Evolutionary conservation across 1,140 invertebrate species (phyloP).

Genomic region (Drosophila takahashii): DNA sequence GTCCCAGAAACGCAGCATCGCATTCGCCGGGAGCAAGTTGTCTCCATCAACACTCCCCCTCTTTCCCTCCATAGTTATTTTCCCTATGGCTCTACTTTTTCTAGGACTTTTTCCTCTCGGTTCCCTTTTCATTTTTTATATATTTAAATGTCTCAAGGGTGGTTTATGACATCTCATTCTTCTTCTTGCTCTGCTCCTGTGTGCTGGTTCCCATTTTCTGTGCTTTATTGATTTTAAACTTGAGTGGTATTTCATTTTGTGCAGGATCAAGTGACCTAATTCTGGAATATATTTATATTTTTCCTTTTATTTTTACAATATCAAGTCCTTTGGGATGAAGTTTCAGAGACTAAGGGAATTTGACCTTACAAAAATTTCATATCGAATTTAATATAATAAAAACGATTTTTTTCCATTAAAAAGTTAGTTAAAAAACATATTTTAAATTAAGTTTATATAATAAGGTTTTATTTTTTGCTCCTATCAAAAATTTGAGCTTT

Average conservation of each 20-base stretch:
- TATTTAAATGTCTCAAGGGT: slow-evolving; percentile 33
- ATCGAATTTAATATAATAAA: too few relatives aligned
- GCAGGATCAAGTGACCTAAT: slow-evolving; percentile 23
- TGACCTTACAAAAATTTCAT: too few relatives aligned
- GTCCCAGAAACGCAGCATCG: slow-evolving; percentile 23
- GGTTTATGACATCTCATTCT: slow-evolving; percentile 40
- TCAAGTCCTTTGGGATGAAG: background rate
- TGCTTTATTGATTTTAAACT: slow-evolving; percentile 39
- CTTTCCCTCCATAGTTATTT: slow-evolving; percentile 1
- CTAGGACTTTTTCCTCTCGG: background rate
- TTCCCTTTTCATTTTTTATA: slow-evolving; percentile 8
- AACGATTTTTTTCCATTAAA: too few relatives aligned
- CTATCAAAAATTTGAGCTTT: background rate
- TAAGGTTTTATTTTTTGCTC: too few relatives aligned
- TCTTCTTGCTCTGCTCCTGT: background rate
- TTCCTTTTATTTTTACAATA: background rate
- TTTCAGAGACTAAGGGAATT: too few relatives aligned
- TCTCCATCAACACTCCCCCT: background rate
- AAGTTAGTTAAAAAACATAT: too few relatives aligned
- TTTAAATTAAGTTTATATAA: too few relatives aligned
- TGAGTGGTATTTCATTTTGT: slow-evolving; percentile 14
- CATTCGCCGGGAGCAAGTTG: slow-evolving; percentile 15
- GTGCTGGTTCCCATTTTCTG: slow-evolving; percentile 13
- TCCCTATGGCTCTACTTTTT: slow-evolving; percentile 6
- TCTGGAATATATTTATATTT: background rate